phyloP scores from a whole-genome alignment of 1,140 invertebrate species.

The Steinernema feltiae region DNA sequence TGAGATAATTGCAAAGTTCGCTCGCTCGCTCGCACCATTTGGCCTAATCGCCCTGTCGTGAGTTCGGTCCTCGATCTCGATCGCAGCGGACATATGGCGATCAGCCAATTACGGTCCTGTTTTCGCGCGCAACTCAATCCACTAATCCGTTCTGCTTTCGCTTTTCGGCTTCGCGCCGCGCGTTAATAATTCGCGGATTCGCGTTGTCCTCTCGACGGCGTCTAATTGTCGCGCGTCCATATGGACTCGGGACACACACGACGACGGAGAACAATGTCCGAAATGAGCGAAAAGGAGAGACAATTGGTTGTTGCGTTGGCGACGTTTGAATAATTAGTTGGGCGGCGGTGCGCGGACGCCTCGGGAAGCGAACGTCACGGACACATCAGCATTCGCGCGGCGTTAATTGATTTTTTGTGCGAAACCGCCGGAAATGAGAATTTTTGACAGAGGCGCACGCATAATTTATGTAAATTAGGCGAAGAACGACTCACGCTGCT shows the following conservation, averaged over 20 bases:
- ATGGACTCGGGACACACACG: neutral
- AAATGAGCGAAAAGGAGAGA: conserved; percentile 8
- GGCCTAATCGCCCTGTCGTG: neutral
- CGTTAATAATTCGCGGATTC: conserved; percentile 6
- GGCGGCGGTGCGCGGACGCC: neutral
- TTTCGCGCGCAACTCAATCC: neutral
- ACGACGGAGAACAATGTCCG: conserved; percentile 8
- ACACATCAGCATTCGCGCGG: neutral
- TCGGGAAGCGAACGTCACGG: neutral
- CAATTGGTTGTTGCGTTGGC: conserved; percentile 13
- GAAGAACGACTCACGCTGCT: neutral
- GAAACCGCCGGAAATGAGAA: neutral
- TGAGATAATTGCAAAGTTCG: conserved; percentile 7
- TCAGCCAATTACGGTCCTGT: neutral
- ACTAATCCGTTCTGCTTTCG: neutral
- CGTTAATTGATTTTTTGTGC: conserved; percentile 2
- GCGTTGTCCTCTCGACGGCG: neutral
- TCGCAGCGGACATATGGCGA: neutral
- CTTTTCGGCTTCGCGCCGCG: neutral
- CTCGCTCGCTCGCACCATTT: conserved; percentile 5
- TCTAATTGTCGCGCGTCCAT: conserved; percentile 8
- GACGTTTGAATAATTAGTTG: conserved; percentile 7
- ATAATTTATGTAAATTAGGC: conserved; percentile 7
- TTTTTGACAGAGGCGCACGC: neutral
- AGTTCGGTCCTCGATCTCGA: neutral